Evolutionary conservation across 2,113 vertebrate species (phyloP).

Genomic region (Tympanuchus pallidicinctus): DNA sequence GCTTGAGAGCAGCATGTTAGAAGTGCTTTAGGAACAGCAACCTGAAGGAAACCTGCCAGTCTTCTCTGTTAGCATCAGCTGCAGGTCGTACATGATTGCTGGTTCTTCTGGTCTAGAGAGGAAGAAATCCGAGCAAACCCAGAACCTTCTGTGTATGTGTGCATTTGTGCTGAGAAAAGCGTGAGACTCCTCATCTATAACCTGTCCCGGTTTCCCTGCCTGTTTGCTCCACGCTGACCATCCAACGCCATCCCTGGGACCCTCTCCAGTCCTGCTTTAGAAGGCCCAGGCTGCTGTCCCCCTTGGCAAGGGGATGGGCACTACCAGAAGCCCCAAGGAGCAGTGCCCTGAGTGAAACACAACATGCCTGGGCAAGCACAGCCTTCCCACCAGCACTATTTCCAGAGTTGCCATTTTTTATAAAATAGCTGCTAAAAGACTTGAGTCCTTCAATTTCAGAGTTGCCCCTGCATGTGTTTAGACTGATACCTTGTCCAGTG

Average conservation of each 20-base stretch:
- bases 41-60: neutral
- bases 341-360: neutral
- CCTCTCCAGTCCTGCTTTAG: neutral
- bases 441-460: fast-evolving
- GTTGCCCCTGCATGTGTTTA: fast-evolving
- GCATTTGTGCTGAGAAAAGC: fast-evolving
- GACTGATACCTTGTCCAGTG: neutral
- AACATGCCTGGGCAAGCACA: neutral
- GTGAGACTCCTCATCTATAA: neutral
- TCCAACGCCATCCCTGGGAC: neutral
- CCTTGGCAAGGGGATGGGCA: neutral
- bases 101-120: neutral
- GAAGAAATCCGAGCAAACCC: neutral
- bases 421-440: neutral
- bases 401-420: neutral
- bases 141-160: fast-evolving
- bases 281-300: neutral
- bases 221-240: fast-evolving
- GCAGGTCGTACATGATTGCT: fast-evolving
- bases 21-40: neutral
- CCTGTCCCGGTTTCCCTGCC: neutral
- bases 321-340: neutral
- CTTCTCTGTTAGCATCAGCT: neutral
- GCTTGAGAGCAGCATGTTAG: neutral
- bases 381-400: neutral